These are phyloP conservation scores for Phalacrocorax brasilianus DNA, from an alignment of 2,113 vertebrate genomes.

Conservation along the genomic window DNA sequence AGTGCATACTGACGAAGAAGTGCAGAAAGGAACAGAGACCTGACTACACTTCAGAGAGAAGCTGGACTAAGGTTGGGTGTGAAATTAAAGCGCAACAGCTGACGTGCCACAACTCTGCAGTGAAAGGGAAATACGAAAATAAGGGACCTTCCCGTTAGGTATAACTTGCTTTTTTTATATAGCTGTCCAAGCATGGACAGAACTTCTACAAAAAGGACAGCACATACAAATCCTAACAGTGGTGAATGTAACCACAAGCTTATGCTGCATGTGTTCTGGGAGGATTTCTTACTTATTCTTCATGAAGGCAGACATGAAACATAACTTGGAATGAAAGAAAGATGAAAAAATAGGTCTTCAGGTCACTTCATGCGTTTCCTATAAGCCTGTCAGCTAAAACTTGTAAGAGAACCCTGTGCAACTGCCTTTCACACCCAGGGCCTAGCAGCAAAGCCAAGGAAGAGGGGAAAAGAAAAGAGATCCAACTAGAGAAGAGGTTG, in stretches of 20 bases:
- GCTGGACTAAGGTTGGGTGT: not conserved
- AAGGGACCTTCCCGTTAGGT: not conserved
- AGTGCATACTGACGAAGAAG: not conserved
- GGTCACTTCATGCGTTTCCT: not conserved
- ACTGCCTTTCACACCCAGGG: not conserved
- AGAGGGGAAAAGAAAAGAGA: not conserved
- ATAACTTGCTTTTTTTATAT: not conserved
- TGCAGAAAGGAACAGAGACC: not conserved
- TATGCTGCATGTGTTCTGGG: not conserved
- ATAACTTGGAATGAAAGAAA: not conserved
- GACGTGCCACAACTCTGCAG: not conserved
- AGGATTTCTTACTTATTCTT: not conserved
- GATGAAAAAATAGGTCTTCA: not conserved
- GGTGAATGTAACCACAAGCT: not conserved
- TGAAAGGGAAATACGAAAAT: not conserved
- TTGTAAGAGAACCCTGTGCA: not conserved
- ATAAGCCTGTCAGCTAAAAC: not conserved
- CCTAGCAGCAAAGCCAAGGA: not conserved
- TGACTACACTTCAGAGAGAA: not conserved
- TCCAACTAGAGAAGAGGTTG: not conserved
- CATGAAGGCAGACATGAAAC: not conserved
- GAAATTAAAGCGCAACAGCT: not conserved
- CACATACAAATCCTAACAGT: not conserved
- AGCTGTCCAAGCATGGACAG: not conserved
- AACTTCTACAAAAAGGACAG: not conserved